Conservation (phyloP, 2,113 vertebrate genomes). For the Nycticryphes semicollaris region DNA sequence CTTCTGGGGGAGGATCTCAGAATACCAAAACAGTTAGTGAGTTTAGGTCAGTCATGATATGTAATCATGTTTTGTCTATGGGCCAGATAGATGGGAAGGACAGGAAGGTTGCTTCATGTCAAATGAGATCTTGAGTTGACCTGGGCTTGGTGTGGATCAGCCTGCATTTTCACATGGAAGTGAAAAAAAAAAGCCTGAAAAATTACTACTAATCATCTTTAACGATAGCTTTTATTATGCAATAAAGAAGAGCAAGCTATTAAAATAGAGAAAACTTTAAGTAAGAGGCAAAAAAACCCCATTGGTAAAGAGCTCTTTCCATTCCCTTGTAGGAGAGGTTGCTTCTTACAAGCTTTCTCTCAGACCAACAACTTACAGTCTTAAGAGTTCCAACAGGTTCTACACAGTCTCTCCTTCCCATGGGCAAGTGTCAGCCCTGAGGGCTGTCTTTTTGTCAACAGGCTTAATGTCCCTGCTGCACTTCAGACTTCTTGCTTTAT, state of each 20-base stretch:
- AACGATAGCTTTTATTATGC: neutral
- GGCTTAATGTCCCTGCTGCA: neutral
- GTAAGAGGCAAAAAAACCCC: neutral
- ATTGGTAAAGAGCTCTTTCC: neutral
- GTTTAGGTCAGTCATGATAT: neutral
- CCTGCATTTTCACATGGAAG: neutral
- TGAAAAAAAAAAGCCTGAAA: neutral
- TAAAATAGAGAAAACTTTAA: neutral
- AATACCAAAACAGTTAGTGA: neutral
- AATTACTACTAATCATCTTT: neutral
- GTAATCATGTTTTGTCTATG: neutral
- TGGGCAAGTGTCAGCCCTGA: neutral
- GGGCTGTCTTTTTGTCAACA: neutral
- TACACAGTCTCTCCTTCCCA: neutral
- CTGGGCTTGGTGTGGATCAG: neutral
- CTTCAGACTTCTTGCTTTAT: neutral
- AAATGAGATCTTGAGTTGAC: neutral
- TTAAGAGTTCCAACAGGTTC: neutral
- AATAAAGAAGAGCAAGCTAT: neutral
- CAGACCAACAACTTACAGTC: neutral
- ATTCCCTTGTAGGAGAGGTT: neutral
- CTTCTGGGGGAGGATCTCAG: neutral
- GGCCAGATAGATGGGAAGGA: neutral
- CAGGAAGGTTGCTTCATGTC: neutral
- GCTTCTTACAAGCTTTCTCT: neutral